Evolutionary conservation across 2,888 invertebrate species (phyloP).

Genomic region (Caenorhabditis sinica): DNA sequence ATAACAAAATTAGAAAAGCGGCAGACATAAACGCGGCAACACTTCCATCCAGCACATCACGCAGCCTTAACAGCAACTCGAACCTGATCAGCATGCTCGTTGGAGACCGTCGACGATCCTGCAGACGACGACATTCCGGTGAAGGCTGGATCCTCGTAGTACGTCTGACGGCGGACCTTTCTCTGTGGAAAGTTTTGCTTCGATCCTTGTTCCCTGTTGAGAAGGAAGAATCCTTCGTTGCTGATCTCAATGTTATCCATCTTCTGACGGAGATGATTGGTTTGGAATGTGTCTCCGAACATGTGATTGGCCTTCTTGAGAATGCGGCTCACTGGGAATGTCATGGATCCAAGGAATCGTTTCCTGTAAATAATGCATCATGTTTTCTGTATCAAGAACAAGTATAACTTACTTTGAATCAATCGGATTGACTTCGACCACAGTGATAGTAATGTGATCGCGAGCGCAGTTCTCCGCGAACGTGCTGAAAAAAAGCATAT

Average conservation of each 20-base stretch:
- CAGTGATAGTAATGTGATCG: slow-evolving; percentile 66
- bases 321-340: slow-evolving; percentile 74
- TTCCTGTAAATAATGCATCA: slow-evolving; percentile 31
- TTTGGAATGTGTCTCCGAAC: slow-evolving; percentile 45
- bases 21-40: slow-evolving; percentile 17
- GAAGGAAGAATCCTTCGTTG: slow-evolving; percentile 78
- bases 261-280: slow-evolving; percentile 24
- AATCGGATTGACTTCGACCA: slow-evolving; percentile 64
- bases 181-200: slow-evolving; percentile 74
- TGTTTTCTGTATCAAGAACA: no score
- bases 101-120: slow-evolving; percentile 54
- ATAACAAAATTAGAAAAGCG: slow-evolving; percentile 24
- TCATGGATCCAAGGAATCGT: slow-evolving; percentile 78
- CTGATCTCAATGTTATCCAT: slow-evolving; percentile 68
- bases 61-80: slow-evolving; percentile 14
- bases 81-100: slow-evolving; percentile 46
- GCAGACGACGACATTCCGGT: slow-evolving; percentile 63
- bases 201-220: slow-evolving; percentile 71
- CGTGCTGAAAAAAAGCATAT: slow-evolving; percentile 56
- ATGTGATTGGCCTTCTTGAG: slow-evolving; percentile 65
- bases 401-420: slow-evolving; percentile 48
- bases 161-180: slow-evolving; percentile 73
- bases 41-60: slow-evolving; percentile 39
- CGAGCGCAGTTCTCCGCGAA: slow-evolving; percentile 62
- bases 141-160: slow-evolving; percentile 75